Evolutionary conservation across 2,113 vertebrate species (phyloP).

Genomic region (Falco punctatus): DNA sequence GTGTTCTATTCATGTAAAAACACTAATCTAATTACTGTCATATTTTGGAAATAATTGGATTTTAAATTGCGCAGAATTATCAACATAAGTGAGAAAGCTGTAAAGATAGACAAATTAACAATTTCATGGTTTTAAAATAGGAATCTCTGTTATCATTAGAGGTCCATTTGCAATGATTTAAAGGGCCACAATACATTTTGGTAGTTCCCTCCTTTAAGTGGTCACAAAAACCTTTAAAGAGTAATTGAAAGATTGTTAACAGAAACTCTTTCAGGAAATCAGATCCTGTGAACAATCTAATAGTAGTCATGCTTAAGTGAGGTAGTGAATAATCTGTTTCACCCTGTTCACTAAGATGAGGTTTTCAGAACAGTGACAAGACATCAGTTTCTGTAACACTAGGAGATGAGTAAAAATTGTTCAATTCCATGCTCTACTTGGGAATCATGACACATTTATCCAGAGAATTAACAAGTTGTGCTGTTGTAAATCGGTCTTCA

Average conservation of each 20-base stretch:
- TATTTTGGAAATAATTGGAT: conserved; percentile 69
- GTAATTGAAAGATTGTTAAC: conserved; percentile 60
- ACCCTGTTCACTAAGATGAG: conserved; percentile 23
- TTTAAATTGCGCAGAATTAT: conserved; percentile 76
- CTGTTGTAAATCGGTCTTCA: not conserved
- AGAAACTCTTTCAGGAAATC: conserved; percentile 52
- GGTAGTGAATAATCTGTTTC: conserved; percentile 36
- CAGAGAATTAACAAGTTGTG: conserved; percentile 37
- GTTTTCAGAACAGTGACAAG: conserved; percentile 18
- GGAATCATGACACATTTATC: conserved; percentile 28
- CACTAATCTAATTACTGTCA: conserved; percentile 74
- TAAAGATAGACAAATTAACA: conserved; percentile 80
- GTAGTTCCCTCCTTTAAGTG: conserved; percentile 39
- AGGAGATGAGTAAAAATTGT: conserved; percentile 25
- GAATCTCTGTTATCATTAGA: conserved; percentile 46
- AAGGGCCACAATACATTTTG: conserved; percentile 19
- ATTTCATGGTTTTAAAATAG: conserved; percentile 74
- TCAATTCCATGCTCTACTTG: conserved; percentile 50
- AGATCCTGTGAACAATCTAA: conserved; percentile 38
- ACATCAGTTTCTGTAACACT: conserved; percentile 10
- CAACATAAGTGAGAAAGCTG: conserved; percentile 72
- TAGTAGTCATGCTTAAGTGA: conserved; percentile 21
- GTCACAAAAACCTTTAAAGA: conserved; percentile 64
- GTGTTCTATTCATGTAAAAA: conserved; percentile 34
- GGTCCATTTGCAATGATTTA: conserved; percentile 53